Evolutionary conservation across 2,888 invertebrate genomes (phyloP), one percentile per base, ranked within the genome.

Genomic region (Timema cristinae): DNA sequence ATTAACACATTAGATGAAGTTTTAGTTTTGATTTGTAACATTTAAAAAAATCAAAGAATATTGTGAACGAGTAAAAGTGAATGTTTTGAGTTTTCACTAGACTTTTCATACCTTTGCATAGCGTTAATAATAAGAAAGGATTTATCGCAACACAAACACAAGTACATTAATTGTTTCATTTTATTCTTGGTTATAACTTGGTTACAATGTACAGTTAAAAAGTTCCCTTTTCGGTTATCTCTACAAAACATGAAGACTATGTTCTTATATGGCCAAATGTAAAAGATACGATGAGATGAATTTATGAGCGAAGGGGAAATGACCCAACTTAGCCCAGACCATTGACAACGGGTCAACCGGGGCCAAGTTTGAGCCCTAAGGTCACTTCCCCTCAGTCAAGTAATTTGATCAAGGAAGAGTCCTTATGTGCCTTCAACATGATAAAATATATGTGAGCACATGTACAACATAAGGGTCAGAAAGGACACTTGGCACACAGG

Each of bases 191-290:
- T 74, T 73, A 73, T 74, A 74, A 73, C 73, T 75, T 73, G 75
- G 71, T 75, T 75, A 75, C 75, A 75, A 74, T 75, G 73, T 75
- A 75, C 75, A 75, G 72, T 75, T 74, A 75, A 75, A 75, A 75
- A 74, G 73, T 72, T 54, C 74, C 68, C 66, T 72, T 69, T 73
- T 66, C 61, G 68, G 32, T 32, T 72, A 70, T 73, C 66, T 70
- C 74, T 75, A 74, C 75, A 75, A 74, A 73, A 75, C 75, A 75
- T 73, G 75, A 70, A 75, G 68, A 70, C 71, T 72, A 71, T 52
- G 67, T 59, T 72, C 11, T 32, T 32, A 32, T 32, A 32, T 32
- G 32, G 32, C 32, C 32, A 32, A 2, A 32, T 32, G 32, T 32
- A 32, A 32, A 32, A 32, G 32, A 32, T 32, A 32, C 32, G 4